Evolutionary conservation across 2,113 vertebrate species (phyloP).

Genomic region (Marmota flaviventris): DNA sequence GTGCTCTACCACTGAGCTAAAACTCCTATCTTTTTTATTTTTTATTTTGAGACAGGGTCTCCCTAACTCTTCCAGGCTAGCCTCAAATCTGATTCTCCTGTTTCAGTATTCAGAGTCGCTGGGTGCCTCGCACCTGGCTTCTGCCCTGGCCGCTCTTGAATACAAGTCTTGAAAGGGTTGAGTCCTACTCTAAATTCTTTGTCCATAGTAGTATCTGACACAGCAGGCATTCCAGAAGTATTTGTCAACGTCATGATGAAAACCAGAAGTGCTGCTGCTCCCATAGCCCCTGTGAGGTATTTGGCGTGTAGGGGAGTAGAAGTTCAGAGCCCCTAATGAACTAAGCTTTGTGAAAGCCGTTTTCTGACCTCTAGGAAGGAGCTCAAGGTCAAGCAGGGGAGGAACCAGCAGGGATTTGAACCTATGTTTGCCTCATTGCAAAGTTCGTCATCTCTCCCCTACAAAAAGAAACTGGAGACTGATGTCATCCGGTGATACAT

Average conservation of each 20-base stretch:
- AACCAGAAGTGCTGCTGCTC: background rate
- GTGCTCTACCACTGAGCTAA: too few species aligned
- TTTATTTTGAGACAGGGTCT: too few species aligned
- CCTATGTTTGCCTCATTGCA: background rate
- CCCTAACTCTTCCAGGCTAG: too few species aligned
- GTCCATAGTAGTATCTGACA: background rate
- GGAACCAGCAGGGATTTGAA: background rate
- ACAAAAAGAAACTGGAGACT: background rate
- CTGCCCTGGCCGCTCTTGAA: background rate
- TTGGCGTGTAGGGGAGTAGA: background rate
- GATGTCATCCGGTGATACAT: background rate
- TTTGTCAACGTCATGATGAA: background rate
- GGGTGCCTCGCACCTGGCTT: too few species aligned
- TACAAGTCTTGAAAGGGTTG: background rate
- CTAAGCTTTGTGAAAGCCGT: background rate
- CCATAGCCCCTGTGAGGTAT: background rate
- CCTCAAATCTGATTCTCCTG: too few species aligned
- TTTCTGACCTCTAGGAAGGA: constrained; percentile 23
- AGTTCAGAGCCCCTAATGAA: background rate
- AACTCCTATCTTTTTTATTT: too few species aligned
- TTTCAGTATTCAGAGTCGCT: too few species aligned
- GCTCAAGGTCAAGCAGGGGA: background rate
- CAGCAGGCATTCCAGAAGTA: background rate
- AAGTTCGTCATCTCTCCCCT: background rate
- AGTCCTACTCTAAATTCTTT: background rate